These are phyloP conservation scores for Drosophila rufa DNA, from an alignment of 1,140 invertebrate species.

Conservation along the genomic window DNA sequence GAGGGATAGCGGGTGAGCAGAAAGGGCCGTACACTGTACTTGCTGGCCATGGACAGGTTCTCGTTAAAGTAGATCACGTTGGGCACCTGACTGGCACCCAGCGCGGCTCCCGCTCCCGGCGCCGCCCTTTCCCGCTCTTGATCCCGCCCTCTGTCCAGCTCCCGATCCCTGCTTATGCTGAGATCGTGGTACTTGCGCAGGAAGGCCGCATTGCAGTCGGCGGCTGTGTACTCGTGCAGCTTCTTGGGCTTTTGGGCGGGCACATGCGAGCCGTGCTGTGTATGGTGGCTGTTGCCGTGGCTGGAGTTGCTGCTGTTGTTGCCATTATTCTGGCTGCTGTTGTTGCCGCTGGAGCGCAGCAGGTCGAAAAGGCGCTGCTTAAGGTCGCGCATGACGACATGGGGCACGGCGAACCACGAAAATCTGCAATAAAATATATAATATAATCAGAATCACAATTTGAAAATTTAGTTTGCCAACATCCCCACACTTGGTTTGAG, in stretches of 20 bases:
- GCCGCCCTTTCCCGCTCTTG: constrained; percentile 25
- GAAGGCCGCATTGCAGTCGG: constrained; percentile 76
- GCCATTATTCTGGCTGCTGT: constrained; percentile 10
- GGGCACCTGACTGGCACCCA: not conserved
- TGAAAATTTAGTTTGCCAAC: not conserved
- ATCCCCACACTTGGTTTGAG: not conserved
- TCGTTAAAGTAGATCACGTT: constrained; percentile 84
- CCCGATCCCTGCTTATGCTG: constrained; percentile 43
- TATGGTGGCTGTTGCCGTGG: constrained; percentile 1
- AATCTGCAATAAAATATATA: constrained; percentile 9
- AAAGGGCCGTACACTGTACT: constrained; percentile 67
- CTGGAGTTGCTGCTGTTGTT: constrained; percentile 26
- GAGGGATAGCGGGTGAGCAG: constrained; percentile 69
- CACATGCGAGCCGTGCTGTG: constrained; percentile 29
- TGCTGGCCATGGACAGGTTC: constrained; percentile 83
- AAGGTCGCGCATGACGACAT: constrained; percentile 77
- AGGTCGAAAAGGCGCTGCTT: constrained; percentile 81
- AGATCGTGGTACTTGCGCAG: constrained; percentile 76
- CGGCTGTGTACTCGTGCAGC: constrained; percentile 72
- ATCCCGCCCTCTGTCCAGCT: constrained; percentile 32
- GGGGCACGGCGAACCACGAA: constrained; percentile 6
- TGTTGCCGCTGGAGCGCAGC: constrained; percentile 71
- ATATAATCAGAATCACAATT: not conserved
- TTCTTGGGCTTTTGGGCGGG: constrained; percentile 68
- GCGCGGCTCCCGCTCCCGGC: not conserved